These are phyloP conservation scores for Hoplostethus atlanticus DNA, from an alignment of 2,797 vertebrate species.

Conservation along the genomic window DNA sequence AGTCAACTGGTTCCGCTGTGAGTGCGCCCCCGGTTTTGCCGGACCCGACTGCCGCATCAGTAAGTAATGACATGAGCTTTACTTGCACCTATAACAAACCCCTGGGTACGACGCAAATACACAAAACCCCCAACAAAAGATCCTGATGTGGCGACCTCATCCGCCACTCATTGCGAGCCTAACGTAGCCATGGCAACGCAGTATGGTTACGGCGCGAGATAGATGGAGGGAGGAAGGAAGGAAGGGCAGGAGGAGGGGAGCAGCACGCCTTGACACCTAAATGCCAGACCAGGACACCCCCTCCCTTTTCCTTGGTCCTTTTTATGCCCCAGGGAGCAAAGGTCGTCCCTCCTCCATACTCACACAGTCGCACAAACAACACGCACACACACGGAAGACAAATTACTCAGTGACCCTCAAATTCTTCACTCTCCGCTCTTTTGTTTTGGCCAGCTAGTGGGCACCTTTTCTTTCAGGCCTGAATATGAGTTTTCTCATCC, in stretches of 20 bases:
- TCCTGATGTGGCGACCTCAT: background rate
- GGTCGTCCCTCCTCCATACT: slow-evolving; percentile 80
- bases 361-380: slow-evolving; percentile 67
- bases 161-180: background rate
- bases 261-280: slow-evolving; percentile 71
- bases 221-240: slow-evolving; percentile 8
- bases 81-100: background rate
- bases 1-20: slow-evolving; percentile 98
- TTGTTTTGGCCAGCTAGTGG: slow-evolving; percentile 65
- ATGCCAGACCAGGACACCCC: slow-evolving; percentile 51
- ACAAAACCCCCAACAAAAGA: background rate
- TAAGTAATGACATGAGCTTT: slow-evolving; percentile 81
- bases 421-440: slow-evolving; percentile 71
- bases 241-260: slow-evolving; percentile 21
- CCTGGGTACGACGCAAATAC: background rate
- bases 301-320: slow-evolving; percentile 48
- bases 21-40: slow-evolving; percentile 95
- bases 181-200: slow-evolving; percentile 6
- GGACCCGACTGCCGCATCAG: slow-evolving; percentile 99
- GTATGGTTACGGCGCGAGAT: slow-evolving; percentile 34
- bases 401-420: slow-evolving; percentile 83
- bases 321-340: slow-evolving; percentile 70
- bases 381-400: slow-evolving; percentile 71
- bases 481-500: slow-evolving; percentile 58
- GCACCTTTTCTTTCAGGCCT: slow-evolving; percentile 70